Percentiles rank a stretch among this genome's conserved stretches.
Evolutionary conservation across 2,888 invertebrate genomes (phyloP).

Genomic region (Lymantria monacha): DNA sequence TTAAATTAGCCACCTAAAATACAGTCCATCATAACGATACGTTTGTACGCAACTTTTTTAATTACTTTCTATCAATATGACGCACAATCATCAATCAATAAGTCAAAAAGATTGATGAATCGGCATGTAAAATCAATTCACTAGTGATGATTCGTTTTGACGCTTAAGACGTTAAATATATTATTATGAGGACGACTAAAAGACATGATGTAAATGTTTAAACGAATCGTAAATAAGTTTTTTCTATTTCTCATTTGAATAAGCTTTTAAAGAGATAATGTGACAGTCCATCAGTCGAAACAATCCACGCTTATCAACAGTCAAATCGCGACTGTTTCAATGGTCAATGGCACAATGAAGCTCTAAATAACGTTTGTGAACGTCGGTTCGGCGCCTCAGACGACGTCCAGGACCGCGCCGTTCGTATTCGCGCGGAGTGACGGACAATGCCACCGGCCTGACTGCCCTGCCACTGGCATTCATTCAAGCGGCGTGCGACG

Average conservation of each 20-base stretch:
- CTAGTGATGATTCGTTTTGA: conserved; percentile 68
- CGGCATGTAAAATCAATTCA: conserved; percentile 68
- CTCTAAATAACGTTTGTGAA: conserved; percentile 71
- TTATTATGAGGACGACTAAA: conserved; percentile 35
- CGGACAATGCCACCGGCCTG: conserved; percentile 68
- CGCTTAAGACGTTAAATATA: conserved; percentile 74
- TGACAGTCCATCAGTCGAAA: conserved; percentile 72
- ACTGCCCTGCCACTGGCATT: conserved; percentile 60
- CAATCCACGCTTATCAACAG: conserved; percentile 65
- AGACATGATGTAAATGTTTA: conserved; percentile 32
- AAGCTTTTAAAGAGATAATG: conserved; percentile 50
- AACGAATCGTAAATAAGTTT: conserved; percentile 28
- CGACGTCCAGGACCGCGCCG: conserved; percentile 55
- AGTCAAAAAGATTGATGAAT: conserved; percentile 76
- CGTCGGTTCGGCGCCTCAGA: conserved; percentile 73
- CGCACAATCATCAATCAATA: conserved; percentile 73
- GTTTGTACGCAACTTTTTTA: conserved; percentile 62
- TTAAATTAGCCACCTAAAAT: conserved; percentile 32
- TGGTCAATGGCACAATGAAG: conserved; percentile 76
- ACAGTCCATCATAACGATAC: conserved; percentile 42
- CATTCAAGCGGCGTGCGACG: conserved; percentile 46
- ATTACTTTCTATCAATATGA: conserved; percentile 72
- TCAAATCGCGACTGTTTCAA: conserved; percentile 65
- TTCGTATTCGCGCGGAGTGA: conserved; percentile 55
- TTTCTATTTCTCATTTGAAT: conserved; percentile 30